These are phyloP conservation scores for cat (Felis catus) DNA, from an alignment of 2,113 vertebrate genomes.

Conservation along the genomic window DNA sequence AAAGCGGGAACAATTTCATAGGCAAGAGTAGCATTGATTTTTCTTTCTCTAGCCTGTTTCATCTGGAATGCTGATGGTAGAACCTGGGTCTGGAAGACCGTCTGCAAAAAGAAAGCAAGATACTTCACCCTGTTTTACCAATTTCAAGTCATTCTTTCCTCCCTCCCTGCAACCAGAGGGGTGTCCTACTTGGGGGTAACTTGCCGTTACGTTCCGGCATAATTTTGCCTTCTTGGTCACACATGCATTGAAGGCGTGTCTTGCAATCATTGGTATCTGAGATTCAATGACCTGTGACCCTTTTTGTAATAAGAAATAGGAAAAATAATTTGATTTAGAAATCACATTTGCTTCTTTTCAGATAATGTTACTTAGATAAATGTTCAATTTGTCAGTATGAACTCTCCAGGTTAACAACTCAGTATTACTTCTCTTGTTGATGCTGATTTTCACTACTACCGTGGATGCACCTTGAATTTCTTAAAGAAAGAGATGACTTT, in stretches of 20 bases:
- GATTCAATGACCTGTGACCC: neutral
- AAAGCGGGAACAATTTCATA: neutral
- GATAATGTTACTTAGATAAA: neutral
- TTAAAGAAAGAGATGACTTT: too few relatives aligned
- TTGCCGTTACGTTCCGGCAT: accelerated
- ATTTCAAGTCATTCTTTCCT: neutral
- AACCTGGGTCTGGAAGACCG: neutral
- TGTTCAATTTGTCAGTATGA: accelerated
- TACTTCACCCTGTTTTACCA: neutral
- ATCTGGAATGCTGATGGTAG: neutral
- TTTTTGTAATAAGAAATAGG: neutral
- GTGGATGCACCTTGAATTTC: neutral
- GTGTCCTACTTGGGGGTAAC: accelerated
- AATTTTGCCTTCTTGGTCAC: neutral
- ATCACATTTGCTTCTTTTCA: neutral
- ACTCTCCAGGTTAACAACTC: neutral
- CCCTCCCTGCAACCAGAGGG: neutral
- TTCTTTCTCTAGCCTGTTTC: neutral
- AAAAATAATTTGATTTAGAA: neutral
- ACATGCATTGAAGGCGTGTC: accelerated
- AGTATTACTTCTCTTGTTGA: neutral
- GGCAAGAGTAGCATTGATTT: neutral
- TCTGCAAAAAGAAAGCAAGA: neutral
- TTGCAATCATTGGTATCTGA: neutral
- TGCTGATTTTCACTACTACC: neutral